phyloP scores from a whole-genome alignment of 2,888 invertebrate genomes.

The Anodontia alba region DNA sequence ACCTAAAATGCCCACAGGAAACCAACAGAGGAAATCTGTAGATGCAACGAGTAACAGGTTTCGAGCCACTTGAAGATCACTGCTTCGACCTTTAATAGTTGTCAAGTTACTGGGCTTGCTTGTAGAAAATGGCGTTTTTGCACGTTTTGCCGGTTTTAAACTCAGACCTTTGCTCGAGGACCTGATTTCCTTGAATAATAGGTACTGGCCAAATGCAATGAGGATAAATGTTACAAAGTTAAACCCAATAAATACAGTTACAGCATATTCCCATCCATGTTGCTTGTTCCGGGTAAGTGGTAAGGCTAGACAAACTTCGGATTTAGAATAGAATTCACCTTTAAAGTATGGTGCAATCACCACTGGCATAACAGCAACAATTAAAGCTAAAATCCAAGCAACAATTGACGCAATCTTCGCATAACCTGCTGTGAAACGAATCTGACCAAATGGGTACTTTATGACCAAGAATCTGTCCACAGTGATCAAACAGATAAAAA shows the following conservation, averaged over 20 bases:
- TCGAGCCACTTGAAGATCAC: too few species aligned
- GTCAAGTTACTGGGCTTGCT: too few species aligned
- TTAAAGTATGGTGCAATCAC: constrained; percentile 76
- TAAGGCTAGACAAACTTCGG: constrained; percentile 80
- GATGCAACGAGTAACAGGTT: too few species aligned
- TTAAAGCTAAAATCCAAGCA: constrained; percentile 74
- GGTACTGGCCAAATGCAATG: constrained; percentile 78
- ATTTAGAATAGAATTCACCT: constrained; percentile 77
- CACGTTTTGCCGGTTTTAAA: too few species aligned
- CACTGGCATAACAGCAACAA: constrained; percentile 78
- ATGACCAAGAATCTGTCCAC: constrained; percentile 88
- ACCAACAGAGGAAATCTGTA: too few species aligned
- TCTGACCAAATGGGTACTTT: constrained; percentile 72
- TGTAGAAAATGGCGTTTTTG: too few species aligned
- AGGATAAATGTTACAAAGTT: constrained; percentile 78
- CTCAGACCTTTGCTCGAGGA: too few species aligned
- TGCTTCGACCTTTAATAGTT: too few species aligned
- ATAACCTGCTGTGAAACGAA: constrained; percentile 62
- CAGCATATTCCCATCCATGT: constrained; percentile 83
- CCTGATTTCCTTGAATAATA: constrained; percentile 70
- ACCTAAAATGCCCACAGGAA: too few species aligned
- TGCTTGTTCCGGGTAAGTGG: constrained; percentile 80
- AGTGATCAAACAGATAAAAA: constrained; percentile 88
- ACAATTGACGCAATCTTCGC: constrained; percentile 63
- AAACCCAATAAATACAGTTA: constrained; percentile 79